A percentile compares a stretch with the other conserved stretches of the same genome.
These are phyloP conservation scores for Tineola bisselliella DNA, from an alignment of 2,888 invertebrate species.

Conservation along the genomic window DNA sequence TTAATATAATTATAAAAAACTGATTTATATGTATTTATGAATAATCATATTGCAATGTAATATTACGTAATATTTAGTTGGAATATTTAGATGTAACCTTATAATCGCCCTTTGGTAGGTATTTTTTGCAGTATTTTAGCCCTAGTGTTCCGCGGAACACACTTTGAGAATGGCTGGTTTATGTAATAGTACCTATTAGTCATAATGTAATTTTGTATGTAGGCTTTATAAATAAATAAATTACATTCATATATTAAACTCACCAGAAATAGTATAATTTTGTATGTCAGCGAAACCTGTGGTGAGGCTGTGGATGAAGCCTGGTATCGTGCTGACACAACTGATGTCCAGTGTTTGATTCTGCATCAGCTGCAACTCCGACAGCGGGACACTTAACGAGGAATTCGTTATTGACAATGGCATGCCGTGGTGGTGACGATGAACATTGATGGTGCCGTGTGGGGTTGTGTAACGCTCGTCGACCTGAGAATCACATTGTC, in stretches of 20 bases:
- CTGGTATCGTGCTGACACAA: conserved; percentile 82
- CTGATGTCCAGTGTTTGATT: conserved; percentile 78
- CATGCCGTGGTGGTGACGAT: conserved; percentile 52
- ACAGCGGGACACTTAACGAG: conserved; percentile 74
- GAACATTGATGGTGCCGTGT: conserved; percentile 44
- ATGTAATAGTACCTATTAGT: too few relatives aligned
- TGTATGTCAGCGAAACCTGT: conserved; percentile 79
- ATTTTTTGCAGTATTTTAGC: too few relatives aligned
- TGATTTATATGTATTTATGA: too few relatives aligned
- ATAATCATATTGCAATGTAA: too few relatives aligned
- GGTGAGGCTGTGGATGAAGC: conserved; percentile 69
- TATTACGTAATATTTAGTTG: too few relatives aligned
- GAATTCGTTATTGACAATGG: conserved; percentile 47
- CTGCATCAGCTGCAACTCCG: conserved; percentile 73
- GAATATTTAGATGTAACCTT: too few relatives aligned
- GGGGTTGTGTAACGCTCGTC: conserved; percentile 53
- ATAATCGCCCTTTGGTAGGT: too few relatives aligned
- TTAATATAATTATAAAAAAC: too few relatives aligned
- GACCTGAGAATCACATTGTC: conserved; percentile 40
- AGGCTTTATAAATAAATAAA: too few relatives aligned
- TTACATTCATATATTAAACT: conserved; percentile 25
- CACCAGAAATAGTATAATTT: conserved; percentile 76
- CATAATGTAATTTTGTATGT: too few relatives aligned
- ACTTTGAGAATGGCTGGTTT: too few relatives aligned
- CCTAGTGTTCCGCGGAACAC: too few relatives aligned